Evolutionary conservation across 2,113 vertebrate species (phyloP).

Genomic region (Ceyx margarethae): DNA sequence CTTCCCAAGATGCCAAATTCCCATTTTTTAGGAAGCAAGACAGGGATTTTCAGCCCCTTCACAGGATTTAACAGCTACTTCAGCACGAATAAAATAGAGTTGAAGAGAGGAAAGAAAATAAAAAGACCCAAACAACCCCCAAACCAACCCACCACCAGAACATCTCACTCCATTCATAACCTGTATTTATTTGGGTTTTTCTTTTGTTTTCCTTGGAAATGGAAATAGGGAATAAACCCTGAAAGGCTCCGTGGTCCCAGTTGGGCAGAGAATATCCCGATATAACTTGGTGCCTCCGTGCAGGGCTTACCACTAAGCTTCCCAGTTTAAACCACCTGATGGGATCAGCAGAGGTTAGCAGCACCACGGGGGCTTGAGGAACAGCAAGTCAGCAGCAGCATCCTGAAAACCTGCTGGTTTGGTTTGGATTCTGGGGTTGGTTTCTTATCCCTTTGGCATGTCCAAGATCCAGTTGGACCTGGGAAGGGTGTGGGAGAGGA

Average conservation of each 20-base stretch:
- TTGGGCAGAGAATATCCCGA: not conserved
- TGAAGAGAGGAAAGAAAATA: not conserved
- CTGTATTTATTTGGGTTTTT: not conserved
- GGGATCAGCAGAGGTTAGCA: slow-evolving; percentile 38
- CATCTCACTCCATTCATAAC: not conserved
- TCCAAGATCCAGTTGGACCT: not conserved
- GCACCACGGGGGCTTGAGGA: not conserved
- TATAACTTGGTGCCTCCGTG: not conserved
- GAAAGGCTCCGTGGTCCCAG: accelerated
- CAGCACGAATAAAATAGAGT: not conserved
- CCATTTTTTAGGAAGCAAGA: not conserved
- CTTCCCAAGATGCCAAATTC: not conserved
- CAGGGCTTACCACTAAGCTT: slow-evolving; percentile 36
- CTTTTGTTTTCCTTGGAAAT: not conserved
- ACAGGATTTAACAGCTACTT: not conserved
- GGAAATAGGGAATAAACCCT: not conserved
- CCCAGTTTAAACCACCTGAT: not conserved
- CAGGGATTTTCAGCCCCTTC: not conserved
- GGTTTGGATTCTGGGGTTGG: no score
- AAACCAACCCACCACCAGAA: not conserved
- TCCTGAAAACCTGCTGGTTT: not conserved
- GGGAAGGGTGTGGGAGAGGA: not conserved
- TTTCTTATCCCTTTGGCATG: no score
- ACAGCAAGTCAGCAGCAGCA: not conserved
- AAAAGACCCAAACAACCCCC: not conserved